Conservation (phyloP, 2,888 invertebrate species). For the Anthophora plumipes region DNA sequence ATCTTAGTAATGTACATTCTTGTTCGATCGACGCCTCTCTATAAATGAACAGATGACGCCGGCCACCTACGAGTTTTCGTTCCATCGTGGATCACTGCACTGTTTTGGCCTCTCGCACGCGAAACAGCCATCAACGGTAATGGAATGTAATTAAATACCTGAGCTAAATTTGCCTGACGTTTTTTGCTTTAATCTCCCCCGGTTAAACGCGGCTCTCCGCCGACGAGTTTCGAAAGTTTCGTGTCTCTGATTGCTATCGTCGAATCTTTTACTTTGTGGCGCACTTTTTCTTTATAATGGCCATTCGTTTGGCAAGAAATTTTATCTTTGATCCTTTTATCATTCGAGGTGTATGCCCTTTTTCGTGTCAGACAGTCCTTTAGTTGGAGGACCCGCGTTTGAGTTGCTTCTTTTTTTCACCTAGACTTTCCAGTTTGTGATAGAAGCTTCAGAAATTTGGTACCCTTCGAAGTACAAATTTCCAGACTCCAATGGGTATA, state of each 20-base stretch:
- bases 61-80: slow-evolving; percentile 25
- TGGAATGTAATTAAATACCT: slow-evolving; percentile 14
- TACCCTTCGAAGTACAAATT: no score
- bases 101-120: slow-evolving; percentile 21
- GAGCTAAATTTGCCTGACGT: background rate
- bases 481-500: no score
- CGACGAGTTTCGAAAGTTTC: slow-evolving; percentile 14
- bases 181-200: background rate
- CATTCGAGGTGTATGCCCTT: no score
- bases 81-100: slow-evolving; percentile 27
- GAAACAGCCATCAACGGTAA: slow-evolving; percentile 4
- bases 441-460: no score
- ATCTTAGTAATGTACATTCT: slow-evolving; percentile 11
- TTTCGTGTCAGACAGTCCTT: background rate
- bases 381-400: no score
- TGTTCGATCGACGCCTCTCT: slow-evolving; percentile 26
- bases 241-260: background rate
- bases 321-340: background rate
- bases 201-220: no score
- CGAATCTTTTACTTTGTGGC: background rate
- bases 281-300: background rate
- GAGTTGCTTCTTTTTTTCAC: no score
- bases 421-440: no score
- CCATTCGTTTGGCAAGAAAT: background rate
- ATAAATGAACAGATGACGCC: slow-evolving; percentile 41